Base-by-base conservation (phyloP, 2,888 invertebrate species). In the Unio delphinus region DNA sequence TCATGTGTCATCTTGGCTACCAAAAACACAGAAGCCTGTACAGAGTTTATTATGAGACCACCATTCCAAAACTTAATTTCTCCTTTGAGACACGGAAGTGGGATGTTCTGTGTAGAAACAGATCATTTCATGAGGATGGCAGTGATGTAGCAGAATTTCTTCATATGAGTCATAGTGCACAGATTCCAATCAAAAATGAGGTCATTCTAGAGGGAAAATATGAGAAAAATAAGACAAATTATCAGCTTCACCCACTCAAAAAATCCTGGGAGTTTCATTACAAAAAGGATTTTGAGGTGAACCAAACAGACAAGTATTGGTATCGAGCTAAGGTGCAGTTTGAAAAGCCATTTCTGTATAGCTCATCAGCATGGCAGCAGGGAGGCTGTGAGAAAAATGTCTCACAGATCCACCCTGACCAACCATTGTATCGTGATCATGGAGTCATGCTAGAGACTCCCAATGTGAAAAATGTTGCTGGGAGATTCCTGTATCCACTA, bases 1-100 rank as follows among this genome's bases (percentile, higher is more conserved):
- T 86, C 69, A 77, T 83, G 68, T 89, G 89, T 67, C 88, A 89
- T 70, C 75, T 89, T 55, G 71, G 78, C 64, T 86, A 87, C 67
- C 66, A 74, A 30, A 79, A 76, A 18, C 88, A 87, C n/a, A 56
- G 71, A 17, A 70, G 81, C 55, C 84, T 89, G n/a, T 89, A 88
- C 78, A 82, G 83, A 55, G 71, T 88, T 64, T 80, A 81, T 64
- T 89, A 88, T 74, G 79, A 79, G 63, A 76, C 87, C 54, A 79
- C 72, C 26, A 79, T 88, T 5, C 84, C 85, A 6, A 74, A 78
- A 56, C 71, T 84, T 55, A 70, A 79, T 58, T 82, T 81, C 69
- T 74, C 74, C 55, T 75, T 82, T 34, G 74, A 78, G 8, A 69
- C 70, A 18, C 72, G 80, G 26, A 65, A 45, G 11, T 74, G 75